Percentiles rank a stretch among this genome's conserved stretches.
These are phyloP conservation scores for Sisor rabdophorus DNA, from an alignment of 2,113 vertebrate species.

Conservation along the genomic window DNA sequence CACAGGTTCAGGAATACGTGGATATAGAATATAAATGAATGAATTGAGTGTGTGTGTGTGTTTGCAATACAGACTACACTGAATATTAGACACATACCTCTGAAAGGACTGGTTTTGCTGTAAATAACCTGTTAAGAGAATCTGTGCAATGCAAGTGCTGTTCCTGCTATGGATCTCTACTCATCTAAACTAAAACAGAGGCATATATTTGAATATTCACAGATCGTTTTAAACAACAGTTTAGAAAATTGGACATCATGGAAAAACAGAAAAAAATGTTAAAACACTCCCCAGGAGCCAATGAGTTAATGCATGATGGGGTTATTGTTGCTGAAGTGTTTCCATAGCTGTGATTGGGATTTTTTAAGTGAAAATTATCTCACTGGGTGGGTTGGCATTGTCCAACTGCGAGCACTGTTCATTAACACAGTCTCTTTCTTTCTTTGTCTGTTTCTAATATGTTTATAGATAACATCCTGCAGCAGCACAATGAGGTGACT, in stretches of 20 bases:
- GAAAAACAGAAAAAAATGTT: slow-evolving; percentile 55
- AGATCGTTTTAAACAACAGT: slow-evolving; percentile 28
- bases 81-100: neutral
- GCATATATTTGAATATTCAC: slow-evolving; percentile 28
- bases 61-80: neutral
- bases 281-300: slow-evolving; percentile 63
- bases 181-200: slow-evolving; percentile 24
- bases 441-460: slow-evolving; percentile 43
- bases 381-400: slow-evolving; percentile 61
- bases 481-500: slow-evolving; percentile 39
- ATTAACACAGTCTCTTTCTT: slow-evolving; percentile 63
- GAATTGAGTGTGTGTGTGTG: too few species aligned
- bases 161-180: slow-evolving; percentile 18
- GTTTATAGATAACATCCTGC: slow-evolving; percentile 41
- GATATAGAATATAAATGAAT: too few species aligned
- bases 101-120: neutral
- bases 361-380: slow-evolving; percentile 75
- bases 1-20: too few species aligned
- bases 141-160: slow-evolving; percentile 24
- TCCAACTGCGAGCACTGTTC: slow-evolving; percentile 68
- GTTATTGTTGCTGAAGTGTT: slow-evolving; percentile 67
- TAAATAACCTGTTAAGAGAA: slow-evolving; percentile 2
- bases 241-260: slow-evolving; percentile 27
- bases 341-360: slow-evolving; percentile 75
- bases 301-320: slow-evolving; percentile 69